Conservation (phyloP, 2,888 invertebrate genomes). For the Macrosiphum euphorbiae region DNA sequence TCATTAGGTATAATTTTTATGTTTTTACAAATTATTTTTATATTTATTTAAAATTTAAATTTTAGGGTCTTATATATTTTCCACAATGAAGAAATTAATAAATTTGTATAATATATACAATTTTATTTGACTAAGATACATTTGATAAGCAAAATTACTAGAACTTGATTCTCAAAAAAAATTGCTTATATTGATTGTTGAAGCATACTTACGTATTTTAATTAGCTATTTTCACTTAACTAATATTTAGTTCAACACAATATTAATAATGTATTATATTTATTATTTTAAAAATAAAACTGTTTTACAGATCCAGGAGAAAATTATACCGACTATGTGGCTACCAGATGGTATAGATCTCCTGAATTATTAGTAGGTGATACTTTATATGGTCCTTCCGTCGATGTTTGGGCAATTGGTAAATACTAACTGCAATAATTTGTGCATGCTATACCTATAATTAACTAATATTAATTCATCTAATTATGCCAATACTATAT, state of each 20-base stretch:
- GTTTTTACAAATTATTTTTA: neutral
- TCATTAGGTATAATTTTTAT: neutral
- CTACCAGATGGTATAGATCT: constrained; percentile 98
- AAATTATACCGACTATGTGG: constrained; percentile 99
- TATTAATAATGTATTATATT: neutral
- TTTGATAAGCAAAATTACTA: neutral
- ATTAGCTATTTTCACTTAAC: neutral
- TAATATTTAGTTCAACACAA: neutral
- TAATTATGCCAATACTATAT: neutral
- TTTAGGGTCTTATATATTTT: neutral
- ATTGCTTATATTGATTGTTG: neutral
- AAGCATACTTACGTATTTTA: neutral
- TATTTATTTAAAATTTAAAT: neutral
- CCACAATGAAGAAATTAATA: neutral
- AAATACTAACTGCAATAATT: constrained; percentile 67
- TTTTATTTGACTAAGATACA: neutral
- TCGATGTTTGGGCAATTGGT: constrained; percentile 99
- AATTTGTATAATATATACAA: neutral
- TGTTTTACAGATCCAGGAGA: constrained; percentile 86
- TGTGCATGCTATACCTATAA: neutral
- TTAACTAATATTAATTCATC: neutral
- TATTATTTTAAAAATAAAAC: constrained; percentile 37
- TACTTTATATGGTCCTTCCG: constrained; percentile 90
- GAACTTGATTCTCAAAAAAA: neutral
- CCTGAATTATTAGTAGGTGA: constrained; percentile 98